phyloP scores from a whole-genome alignment of 2,888 invertebrate genomes.

The Amiota mariae region DNA sequence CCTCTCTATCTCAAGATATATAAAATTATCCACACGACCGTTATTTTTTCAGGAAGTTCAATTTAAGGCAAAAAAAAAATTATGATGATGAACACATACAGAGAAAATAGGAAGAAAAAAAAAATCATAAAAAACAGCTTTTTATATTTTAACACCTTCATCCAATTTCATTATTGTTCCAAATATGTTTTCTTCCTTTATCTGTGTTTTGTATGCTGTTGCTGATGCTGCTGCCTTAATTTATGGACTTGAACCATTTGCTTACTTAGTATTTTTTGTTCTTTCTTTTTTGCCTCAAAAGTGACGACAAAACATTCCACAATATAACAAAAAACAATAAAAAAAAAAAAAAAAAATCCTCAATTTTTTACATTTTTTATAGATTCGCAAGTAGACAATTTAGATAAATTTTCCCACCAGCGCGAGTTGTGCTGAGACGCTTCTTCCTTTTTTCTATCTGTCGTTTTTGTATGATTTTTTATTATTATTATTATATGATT shows the following conservation, averaged over 20 bases:
- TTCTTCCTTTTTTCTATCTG: too few species aligned
- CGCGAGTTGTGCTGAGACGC: conserved; percentile 44
- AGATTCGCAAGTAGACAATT: conserved; percentile 62
- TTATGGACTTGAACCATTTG: conserved; percentile 69
- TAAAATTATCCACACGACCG: conserved; percentile 2
- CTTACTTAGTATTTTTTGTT: conserved; percentile 47
- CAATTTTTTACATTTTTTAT: conserved; percentile 42
- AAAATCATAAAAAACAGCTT: conserved; percentile 39
- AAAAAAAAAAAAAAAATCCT: conserved; percentile 39
- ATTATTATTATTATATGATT: conserved; percentile 26
- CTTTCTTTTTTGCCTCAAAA: conserved; percentile 46
- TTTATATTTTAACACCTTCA: conserved; percentile 72
- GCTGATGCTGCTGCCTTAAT: conserved; percentile 52
- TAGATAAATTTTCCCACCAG: conserved; percentile 72
- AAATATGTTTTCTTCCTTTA: conserved; percentile 38
- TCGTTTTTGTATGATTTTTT: background rate
- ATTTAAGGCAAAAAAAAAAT: too few species aligned
- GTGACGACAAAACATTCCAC: conserved; percentile 73
- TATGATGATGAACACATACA: background rate
- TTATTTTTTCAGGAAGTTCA: conserved; percentile 26
- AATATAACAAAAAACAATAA: conserved; percentile 66
- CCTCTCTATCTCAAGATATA: background rate
- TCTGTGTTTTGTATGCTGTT: conserved; percentile 21
- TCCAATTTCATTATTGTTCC: conserved; percentile 66
- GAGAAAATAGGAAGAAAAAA: conserved; percentile 12